Conservation (phyloP, 2,113 vertebrate genomes). For the Vulpes lagopus region DNA sequence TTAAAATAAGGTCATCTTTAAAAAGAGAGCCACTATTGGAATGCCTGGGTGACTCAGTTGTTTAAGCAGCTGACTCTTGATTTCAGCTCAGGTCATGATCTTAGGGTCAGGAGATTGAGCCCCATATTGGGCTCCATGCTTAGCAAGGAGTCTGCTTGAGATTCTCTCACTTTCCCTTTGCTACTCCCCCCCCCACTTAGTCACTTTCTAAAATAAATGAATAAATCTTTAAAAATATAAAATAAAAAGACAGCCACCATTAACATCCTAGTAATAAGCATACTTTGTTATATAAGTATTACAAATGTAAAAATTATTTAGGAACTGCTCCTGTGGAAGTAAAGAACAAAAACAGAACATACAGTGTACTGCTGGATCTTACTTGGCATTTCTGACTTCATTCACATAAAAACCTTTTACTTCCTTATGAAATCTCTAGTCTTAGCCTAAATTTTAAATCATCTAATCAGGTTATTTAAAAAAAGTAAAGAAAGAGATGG, state of each 20-base stretch:
- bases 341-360: neutral
- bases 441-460: neutral
- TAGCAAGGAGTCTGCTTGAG: neutral
- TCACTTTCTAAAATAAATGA: neutral
- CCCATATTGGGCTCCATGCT: neutral
- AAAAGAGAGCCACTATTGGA: constrained; percentile 1
- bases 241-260: neutral
- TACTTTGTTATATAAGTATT: constrained; percentile 13
- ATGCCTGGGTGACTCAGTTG: neutral
- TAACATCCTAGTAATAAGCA: constrained; percentile 9
- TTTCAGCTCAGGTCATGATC: neutral
- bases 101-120: neutral
- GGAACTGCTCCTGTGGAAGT: constrained; percentile 2
- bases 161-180: neutral
- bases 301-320: constrained; percentile 12
- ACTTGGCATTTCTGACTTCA: constrained; percentile 2
- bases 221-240: neutral
- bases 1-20: constrained; percentile 28
- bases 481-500: neutral
- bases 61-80: neutral
- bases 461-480: neutral
- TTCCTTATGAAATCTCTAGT: neutral
- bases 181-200: too few relatives aligned
- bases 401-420: neutral
- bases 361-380: neutral